These are phyloP conservation scores for Arrhamphus sclerolepis DNA, from an alignment of 2,797 vertebrate species.

Conservation along the genomic window DNA sequence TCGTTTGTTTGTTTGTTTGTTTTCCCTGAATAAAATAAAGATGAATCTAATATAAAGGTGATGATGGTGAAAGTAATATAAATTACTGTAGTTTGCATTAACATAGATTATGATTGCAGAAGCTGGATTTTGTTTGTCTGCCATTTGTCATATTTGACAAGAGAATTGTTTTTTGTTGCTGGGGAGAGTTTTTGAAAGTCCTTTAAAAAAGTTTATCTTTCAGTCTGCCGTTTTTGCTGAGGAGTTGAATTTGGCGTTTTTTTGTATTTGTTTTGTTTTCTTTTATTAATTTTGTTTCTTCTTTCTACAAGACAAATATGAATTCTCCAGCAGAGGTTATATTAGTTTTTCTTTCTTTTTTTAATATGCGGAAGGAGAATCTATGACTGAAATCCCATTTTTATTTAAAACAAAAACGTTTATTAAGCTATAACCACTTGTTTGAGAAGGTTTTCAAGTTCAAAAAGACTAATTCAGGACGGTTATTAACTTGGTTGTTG, in stretches of 20 bases:
- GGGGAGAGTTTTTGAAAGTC: too few relatives aligned
- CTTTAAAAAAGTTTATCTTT: slow-evolving; percentile 15
- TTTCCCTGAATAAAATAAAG: slow-evolving; percentile 13
- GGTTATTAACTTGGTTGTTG: too few relatives aligned
- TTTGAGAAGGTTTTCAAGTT: too few relatives aligned
- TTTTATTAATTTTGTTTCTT: too few relatives aligned
- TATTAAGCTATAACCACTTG: too few relatives aligned
- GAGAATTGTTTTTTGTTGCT: slow-evolving; percentile 16
- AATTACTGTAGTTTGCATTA: slow-evolving; percentile 34
- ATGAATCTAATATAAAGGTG: slow-evolving; percentile 60
- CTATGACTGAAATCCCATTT: too few relatives aligned
- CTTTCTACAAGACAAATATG: too few relatives aligned
- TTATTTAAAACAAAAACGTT: too few relatives aligned
- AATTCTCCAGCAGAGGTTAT: too few relatives aligned
- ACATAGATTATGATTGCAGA: slow-evolving; percentile 31
- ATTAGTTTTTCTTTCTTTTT: too few relatives aligned
- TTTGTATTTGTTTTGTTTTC: not conserved
- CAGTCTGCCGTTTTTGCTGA: slow-evolving; percentile 2
- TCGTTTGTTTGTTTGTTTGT: slow-evolving; percentile 24
- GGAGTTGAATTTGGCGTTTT: slow-evolving; percentile 4
- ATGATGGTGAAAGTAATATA: slow-evolving; percentile 59
- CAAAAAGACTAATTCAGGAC: too few relatives aligned
- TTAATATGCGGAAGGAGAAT: too few relatives aligned
- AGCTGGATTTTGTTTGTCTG: slow-evolving; percentile 36
- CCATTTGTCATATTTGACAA: slow-evolving; percentile 34